Base-by-base conservation (phyloP, 2,797 vertebrate species). In the Tauraco hartlaubi region DNA sequence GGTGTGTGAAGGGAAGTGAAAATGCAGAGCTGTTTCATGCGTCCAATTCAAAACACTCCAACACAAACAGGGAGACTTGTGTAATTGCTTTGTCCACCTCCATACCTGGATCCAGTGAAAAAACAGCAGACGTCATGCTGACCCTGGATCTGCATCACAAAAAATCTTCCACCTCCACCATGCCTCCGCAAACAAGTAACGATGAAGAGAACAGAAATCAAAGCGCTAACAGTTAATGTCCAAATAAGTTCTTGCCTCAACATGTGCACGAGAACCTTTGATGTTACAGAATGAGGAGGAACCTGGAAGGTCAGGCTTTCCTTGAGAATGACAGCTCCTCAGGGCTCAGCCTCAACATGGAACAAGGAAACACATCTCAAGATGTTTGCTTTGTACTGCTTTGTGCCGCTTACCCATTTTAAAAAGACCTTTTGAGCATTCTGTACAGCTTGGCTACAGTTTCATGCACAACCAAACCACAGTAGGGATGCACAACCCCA, bases 231-330 rank as follows among this genome's bases (percentile, higher is more conserved):
- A 66, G 69, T 44, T 77, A 64, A 77, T 29, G 73, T 77, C 85
- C 90, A 86, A 75, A 3, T 46, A 80, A 83, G 33, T 59, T 88
- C 94, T 84, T 94, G 83, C 76, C 77, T 68, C 73, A 75, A 78
- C 76, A 48, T 44, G 94, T 43, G 35, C 82, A 16, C 0, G 1
- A 85, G 43, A 92, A 81, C 33, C 68, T 94, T 66, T 96, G 69
- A 93, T 83, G 72, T 55, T 81, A 74, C 69, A 83, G 56, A 85
- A 85, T 69, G 18, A 51, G 49, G 33, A 94, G 81, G 41, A 91
- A 89, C 49, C 52, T 63, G 54, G 61, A 86, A 90, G 58, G 75
- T 86, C 82, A 79, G 44, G 54, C 75, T 68, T 66, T 49, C 52
- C 71, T 73, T n/a, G 33, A 58, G 88, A 88, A 72, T 51, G 61